phyloP scores from a whole-genome alignment of 2,113 vertebrate genomes.

The Perccottus glenii region DNA sequence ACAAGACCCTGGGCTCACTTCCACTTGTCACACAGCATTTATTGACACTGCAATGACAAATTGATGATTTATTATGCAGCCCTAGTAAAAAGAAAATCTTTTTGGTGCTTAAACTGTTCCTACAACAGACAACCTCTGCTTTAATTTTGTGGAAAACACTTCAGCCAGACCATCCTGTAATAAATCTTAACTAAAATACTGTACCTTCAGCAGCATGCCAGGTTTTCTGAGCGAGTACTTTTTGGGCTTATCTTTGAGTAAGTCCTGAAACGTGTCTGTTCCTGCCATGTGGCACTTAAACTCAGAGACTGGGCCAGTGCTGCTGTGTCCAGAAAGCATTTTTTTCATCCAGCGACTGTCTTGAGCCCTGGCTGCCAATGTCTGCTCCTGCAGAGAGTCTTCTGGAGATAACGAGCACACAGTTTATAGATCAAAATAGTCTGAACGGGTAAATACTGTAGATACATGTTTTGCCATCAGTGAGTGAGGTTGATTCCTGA shows the following conservation, averaged over 20 bases:
- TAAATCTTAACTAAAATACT: background rate
- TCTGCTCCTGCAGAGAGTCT: conserved; percentile 55
- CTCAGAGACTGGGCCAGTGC: conserved; percentile 17
- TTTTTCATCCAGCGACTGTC: conserved; percentile 38
- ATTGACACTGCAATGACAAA: too few species aligned
- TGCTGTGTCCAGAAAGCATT: background rate
- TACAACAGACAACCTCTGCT: too few species aligned
- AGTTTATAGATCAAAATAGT: background rate
- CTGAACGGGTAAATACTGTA: background rate
- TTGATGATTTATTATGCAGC: too few species aligned
- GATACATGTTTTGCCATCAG: background rate
- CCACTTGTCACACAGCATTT: too few species aligned
- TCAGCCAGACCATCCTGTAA: too few species aligned
- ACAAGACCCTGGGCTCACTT: too few species aligned
- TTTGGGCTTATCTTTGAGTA: conserved; percentile 62
- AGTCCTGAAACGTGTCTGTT: conserved; percentile 52
- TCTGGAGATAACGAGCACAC: conserved; percentile 48
- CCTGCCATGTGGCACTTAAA: conserved; percentile 63
- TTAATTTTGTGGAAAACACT: too few species aligned
- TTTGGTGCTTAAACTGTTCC: too few species aligned
- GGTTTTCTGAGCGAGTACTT: conserved; percentile 59
- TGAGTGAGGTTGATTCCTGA: background rate
- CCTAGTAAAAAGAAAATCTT: too few species aligned
- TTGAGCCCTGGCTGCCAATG: conserved; percentile 47
- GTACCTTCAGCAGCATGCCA: conserved; percentile 61